A percentile compares a stretch with the other conserved stretches of the same genome.
Conservation (phyloP, 1,140 invertebrate genomes). For the Octopus sinensis region DNA sequence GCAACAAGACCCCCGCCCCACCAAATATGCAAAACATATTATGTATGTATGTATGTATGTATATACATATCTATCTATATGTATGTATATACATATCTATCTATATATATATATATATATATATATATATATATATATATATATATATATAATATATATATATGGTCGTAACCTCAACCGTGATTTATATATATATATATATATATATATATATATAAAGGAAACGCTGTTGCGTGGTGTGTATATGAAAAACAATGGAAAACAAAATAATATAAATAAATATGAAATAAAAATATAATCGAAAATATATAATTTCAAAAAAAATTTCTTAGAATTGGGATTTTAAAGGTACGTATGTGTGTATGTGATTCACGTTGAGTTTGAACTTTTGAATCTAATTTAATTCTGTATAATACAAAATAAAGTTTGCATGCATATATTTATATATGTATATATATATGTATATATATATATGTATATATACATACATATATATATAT, state of each 20-base stretch:
- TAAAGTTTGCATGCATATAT: neutral
- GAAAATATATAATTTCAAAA: neutral
- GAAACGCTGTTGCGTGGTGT: neutral
- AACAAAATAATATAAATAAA: neutral
- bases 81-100: too few species aligned
- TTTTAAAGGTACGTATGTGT: neutral
- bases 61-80: too few species aligned
- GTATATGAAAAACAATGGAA: neutral
- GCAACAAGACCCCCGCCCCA: too few species aligned
- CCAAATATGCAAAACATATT: too few species aligned
- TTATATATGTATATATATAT: neutral
- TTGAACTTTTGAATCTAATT: neutral
- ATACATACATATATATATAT: neutral
- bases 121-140: too few species aligned
- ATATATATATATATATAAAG: neutral
- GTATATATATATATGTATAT: neutral
- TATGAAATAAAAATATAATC: neutral
- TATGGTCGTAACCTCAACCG: too few species aligned
- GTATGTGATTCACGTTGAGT: neutral
- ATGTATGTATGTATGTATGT: too few species aligned
- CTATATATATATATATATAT: too few species aligned
- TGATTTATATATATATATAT: constrained; percentile 9
- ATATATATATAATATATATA: too few species aligned
- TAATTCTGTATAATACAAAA: neutral
- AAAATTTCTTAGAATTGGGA: neutral